These are phyloP conservation scores for Hypotaenidia philippensis DNA, from an alignment of 2,797 vertebrate genomes.

Conservation along the genomic window DNA sequence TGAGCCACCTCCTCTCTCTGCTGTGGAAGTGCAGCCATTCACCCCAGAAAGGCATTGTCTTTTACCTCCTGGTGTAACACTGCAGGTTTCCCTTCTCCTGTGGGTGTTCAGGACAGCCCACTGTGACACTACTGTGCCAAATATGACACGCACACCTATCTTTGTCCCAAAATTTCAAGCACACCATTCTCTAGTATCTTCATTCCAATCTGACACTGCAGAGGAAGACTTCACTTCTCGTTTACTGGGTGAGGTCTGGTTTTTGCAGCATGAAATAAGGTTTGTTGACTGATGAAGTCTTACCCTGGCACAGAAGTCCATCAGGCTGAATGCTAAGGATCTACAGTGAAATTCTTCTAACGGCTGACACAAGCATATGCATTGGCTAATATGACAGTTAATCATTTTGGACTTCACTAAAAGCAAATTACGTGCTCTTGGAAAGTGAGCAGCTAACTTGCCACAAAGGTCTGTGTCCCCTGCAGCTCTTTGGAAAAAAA, in stretches of 20 bases:
- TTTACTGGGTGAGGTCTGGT: neutral
- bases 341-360: neutral
- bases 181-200: neutral
- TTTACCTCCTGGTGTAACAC: neutral
- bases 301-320: neutral
- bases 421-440: neutral
- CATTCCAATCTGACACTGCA: neutral
- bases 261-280: neutral
- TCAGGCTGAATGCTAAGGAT: neutral
- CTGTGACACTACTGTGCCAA: neutral
- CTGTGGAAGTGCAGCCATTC: neutral
- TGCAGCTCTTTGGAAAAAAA: neutral
- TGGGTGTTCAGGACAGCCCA: neutral
- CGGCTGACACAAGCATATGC: neutral
- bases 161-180: neutral
- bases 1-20: neutral
- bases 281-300: neutral
- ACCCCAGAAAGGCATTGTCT: fast-evolving
- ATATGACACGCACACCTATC: fast-evolving
- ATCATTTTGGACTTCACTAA: neutral
- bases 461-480: neutral
- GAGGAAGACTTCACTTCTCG: neutral
- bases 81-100: neutral
- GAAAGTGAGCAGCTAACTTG: neutral
- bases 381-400: neutral